phyloP scores from a whole-genome alignment of 2,888 invertebrate species.

The Diarsia mendica region DNA sequence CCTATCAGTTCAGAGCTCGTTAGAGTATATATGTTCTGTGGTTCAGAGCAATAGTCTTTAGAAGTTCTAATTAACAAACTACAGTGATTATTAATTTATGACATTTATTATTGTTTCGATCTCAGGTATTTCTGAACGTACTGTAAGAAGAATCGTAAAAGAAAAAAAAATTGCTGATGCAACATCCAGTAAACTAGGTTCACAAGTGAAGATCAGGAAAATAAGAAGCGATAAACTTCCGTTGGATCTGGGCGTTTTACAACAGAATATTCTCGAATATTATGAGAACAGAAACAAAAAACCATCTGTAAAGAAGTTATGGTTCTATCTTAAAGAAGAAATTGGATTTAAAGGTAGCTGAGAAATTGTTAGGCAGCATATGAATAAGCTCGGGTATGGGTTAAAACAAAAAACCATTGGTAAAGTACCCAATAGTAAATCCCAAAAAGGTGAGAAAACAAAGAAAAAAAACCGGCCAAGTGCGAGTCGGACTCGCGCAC shows the following conservation, averaged over 20 bases:
- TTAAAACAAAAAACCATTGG: background rate
- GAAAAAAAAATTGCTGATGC: constrained; percentile 25
- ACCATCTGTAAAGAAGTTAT: constrained; percentile 17
- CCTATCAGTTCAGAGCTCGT: too few species aligned
- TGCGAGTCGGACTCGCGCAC: too few species aligned
- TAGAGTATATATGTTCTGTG: too few species aligned
- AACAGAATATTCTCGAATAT: constrained; percentile 2
- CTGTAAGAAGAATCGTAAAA: constrained; percentile 22
- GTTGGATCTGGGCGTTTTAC: constrained; percentile 5
- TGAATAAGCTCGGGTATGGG: constrained; percentile 2
- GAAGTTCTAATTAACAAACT: background rate
- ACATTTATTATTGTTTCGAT: background rate
- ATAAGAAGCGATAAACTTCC: constrained; percentile 9
- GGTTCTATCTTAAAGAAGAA: background rate
- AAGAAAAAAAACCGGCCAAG: too few species aligned
- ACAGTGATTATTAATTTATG: background rate
- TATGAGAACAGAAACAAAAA: constrained; percentile 10
- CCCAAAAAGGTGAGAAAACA: background rate
- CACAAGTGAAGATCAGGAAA: constrained; percentile 6
- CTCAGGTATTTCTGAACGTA: constrained; percentile 25
- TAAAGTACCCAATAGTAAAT: constrained; percentile 3
- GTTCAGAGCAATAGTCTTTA: background rate
- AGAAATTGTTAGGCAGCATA: constrained; percentile 8
- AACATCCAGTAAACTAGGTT: constrained; percentile 5
- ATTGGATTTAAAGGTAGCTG: constrained; percentile 5